Evolutionary conservation across 2,888 invertebrate species (phyloP).

Genomic region (Phortica magna): DNA sequence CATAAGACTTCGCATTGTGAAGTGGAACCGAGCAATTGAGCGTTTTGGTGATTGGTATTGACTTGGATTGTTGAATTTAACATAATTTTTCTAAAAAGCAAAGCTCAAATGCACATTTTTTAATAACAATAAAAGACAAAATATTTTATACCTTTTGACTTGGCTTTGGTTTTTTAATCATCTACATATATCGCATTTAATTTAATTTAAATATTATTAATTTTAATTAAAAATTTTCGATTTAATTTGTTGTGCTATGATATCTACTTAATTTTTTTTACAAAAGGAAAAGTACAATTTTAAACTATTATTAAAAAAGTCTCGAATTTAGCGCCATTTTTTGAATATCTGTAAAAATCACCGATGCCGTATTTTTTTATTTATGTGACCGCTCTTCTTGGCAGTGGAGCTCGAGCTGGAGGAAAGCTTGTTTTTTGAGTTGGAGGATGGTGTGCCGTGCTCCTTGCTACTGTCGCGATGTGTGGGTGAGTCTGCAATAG

Average conservation of each 20-base stretch:
- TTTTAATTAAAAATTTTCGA: too few relatives aligned
- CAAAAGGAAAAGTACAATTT: too few relatives aligned
- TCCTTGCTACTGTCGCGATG: constrained; percentile 73
- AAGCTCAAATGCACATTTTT: neutral
- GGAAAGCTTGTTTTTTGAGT: constrained; percentile 81
- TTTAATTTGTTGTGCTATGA: too few relatives aligned
- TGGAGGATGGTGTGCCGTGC: constrained; percentile 73
- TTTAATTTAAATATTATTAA: too few relatives aligned
- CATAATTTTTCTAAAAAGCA: constrained; percentile 11
- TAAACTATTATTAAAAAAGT: too few relatives aligned
- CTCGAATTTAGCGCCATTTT: too few relatives aligned
- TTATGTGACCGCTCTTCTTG: constrained; percentile 85
- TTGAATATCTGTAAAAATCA: constrained; percentile 77
- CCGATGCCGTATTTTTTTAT: constrained; percentile 90
- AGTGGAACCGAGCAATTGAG: constrained; percentile 71
- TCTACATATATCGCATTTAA: too few relatives aligned
- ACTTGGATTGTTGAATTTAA: constrained; percentile 11
- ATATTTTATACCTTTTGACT: too few relatives aligned
- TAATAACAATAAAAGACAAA: neutral
- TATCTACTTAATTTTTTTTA: too few relatives aligned
- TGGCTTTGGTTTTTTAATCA: too few relatives aligned
- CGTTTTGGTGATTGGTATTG: constrained; percentile 76
- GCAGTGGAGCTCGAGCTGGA: constrained; percentile 77
- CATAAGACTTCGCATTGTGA: constrained; percentile 62
- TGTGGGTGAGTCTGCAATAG: constrained; percentile 63